phyloP scores from a whole-genome alignment of 2,113 vertebrate species.

The Triplophysa rosa region DNA sequence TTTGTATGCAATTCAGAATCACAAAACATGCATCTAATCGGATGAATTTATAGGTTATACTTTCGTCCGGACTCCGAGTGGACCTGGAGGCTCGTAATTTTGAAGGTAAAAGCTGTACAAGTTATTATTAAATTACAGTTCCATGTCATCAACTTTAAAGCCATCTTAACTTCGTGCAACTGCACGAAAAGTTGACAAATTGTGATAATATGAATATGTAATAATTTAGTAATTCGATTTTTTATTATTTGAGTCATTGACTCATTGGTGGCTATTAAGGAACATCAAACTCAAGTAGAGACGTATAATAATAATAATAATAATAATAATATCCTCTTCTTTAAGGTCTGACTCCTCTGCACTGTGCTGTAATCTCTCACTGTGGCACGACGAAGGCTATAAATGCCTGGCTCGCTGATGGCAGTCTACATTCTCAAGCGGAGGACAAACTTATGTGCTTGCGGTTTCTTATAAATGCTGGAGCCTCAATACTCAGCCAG shows the following conservation, averaged over 20 bases:
- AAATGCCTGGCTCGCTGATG: constrained; percentile 44
- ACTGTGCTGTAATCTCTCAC: constrained; percentile 84
- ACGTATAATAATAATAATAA: too few relatives aligned
- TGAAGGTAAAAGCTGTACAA: constrained; percentile 73
- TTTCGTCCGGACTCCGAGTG: constrained; percentile 68
- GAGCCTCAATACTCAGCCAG: constrained; percentile 81
- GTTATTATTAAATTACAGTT: background rate
- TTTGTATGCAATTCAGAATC: background rate
- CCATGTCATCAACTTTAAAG: too few relatives aligned
- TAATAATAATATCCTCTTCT: background rate
- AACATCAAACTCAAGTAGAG: too few relatives aligned
- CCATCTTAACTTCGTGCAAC: too few relatives aligned
- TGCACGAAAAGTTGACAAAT: too few relatives aligned
- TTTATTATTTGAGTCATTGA: too few relatives aligned
- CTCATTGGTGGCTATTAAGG: too few relatives aligned
- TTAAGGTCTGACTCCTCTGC: constrained; percentile 85
- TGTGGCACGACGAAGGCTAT: constrained; percentile 72
- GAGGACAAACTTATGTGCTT: constrained; percentile 77
- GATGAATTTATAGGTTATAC: constrained; percentile 71
- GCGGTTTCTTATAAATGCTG: constrained; percentile 74
- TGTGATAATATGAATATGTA: too few relatives aligned
- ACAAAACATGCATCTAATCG: background rate
- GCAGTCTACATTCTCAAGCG: constrained; percentile 60
- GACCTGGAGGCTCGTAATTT: constrained; percentile 85
- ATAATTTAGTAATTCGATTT: too few relatives aligned